Conservation (phyloP, 2,113 vertebrate genomes). For the Barbus barbus region DNA sequence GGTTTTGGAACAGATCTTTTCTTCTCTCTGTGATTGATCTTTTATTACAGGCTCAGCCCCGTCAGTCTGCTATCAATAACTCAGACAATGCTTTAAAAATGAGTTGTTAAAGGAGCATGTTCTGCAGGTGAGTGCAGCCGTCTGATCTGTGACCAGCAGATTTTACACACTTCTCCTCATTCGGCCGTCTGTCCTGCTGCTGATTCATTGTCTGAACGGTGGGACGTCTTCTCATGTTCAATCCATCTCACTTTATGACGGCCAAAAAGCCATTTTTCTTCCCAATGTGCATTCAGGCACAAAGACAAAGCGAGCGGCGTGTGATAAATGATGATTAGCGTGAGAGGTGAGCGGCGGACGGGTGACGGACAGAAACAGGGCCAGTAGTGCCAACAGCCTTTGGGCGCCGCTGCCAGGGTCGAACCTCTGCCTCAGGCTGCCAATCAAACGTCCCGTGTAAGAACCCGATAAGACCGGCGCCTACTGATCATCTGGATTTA, state of each 20-base stretch:
- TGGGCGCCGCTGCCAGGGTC: conserved; percentile 16
- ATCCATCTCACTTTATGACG: conserved; percentile 23
- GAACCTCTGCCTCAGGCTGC: conserved; percentile 1
- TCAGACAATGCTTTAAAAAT: background rate
- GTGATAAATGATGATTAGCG: conserved; percentile 12
- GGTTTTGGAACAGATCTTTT: background rate
- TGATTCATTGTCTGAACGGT: conserved; percentile 5
- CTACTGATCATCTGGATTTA: background rate
- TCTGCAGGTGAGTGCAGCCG: no score
- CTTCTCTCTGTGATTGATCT: background rate
- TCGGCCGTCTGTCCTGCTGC: background rate
- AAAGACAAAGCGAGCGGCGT: background rate
- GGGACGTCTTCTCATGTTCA: background rate
- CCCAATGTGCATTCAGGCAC: background rate
- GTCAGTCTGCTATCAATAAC: background rate
- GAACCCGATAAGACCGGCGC: background rate
- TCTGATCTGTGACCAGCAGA: conserved; percentile 9
- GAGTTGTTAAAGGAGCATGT: conserved; percentile 8
- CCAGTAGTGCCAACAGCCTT: conserved; percentile 8
- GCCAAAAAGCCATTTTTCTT: conserved; percentile 31
- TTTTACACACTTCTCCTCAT: background rate
- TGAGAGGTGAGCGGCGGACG: conserved; percentile 14
- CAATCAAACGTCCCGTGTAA: conserved; percentile 20
- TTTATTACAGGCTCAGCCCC: background rate
- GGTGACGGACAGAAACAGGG: conserved; percentile 14